These are phyloP conservation scores for Galaxea fascicularis DNA, from an alignment of 92 coral and sea anemone genomes.

Conservation along the genomic window DNA sequence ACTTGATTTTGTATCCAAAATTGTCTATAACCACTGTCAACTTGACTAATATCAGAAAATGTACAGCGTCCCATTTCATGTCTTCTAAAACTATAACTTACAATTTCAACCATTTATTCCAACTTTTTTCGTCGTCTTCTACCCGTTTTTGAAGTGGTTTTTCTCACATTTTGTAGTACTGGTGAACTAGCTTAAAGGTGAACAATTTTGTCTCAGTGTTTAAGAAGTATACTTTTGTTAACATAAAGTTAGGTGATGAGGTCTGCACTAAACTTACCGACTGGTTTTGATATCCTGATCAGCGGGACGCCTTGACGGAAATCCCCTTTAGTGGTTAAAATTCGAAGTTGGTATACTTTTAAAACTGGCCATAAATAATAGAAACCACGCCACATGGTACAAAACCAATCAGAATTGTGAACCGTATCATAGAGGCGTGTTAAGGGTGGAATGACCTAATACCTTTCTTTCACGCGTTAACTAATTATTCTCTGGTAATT, in stretches of 20 bases:
- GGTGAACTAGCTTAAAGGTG: not conserved
- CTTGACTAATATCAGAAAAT: conserved; percentile 6
- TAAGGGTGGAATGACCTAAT: conserved; percentile 12
- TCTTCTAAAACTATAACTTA: not conserved
- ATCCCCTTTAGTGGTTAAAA: conserved; percentile 7
- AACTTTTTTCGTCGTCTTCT: not conserved
- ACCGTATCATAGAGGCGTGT: not conserved
- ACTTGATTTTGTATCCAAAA: not conserved
- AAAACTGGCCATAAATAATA: not conserved
- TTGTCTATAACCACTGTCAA: not conserved
- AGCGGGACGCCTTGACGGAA: conserved; percentile 1
- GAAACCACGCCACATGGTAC: not conserved
- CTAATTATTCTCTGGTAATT: not conserved
- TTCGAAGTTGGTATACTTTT: not conserved
- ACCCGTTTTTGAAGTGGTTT: not conserved
- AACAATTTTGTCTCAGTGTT: not conserved
- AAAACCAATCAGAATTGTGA: not conserved
- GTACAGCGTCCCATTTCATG: not conserved
- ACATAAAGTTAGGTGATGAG: not conserved
- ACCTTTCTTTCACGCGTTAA: not conserved
- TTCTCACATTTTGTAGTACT: not conserved
- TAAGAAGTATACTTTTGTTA: not conserved
- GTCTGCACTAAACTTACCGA: not conserved
- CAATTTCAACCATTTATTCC: not conserved
- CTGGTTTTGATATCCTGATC: conserved; percentile 4